These are phyloP conservation scores for Sialia sialis DNA, from an alignment of 2,113 vertebrate species.

Conservation along the genomic window DNA sequence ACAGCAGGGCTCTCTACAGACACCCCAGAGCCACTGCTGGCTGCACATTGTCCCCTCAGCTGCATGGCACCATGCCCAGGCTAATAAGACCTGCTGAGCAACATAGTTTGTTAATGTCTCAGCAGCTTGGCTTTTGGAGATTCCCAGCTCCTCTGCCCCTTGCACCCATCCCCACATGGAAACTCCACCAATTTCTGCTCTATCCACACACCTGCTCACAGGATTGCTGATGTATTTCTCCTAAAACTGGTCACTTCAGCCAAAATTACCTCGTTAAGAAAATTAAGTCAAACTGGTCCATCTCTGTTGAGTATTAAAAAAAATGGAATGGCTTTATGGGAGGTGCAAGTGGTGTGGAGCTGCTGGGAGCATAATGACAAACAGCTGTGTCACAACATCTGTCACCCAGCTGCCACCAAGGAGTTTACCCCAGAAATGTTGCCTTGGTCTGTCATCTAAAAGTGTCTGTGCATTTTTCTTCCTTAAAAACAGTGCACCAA, in stretches of 20 bases:
- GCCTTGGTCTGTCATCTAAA: neutral
- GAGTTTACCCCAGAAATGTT: neutral
- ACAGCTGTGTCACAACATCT: neutral
- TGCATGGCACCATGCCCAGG: constrained; percentile 28
- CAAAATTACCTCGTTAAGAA: neutral
- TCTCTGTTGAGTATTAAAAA: neutral
- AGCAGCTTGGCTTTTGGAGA: neutral
- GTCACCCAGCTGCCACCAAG: neutral
- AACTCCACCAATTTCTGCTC: neutral
- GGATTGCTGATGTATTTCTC: neutral
- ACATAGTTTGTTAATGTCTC: neutral
- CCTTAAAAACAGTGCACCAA: neutral
- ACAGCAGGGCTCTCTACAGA: neutral
- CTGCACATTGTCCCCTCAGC: neutral
- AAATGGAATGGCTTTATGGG: neutral
- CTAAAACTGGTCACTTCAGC: neutral
- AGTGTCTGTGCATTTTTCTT: neutral
- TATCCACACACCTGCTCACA: neutral
- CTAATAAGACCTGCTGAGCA: neutral
- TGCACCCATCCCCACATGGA: neutral
- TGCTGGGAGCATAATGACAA: neutral
- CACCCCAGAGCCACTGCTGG: neutral
- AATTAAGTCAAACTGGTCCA: neutral
- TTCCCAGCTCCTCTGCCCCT: neutral
- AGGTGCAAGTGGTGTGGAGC: neutral